Evolutionary conservation across 2,888 invertebrate genomes (phyloP), one percentile per base, ranked within the genome.

Genomic region (Dexiosoma caninum): DNA sequence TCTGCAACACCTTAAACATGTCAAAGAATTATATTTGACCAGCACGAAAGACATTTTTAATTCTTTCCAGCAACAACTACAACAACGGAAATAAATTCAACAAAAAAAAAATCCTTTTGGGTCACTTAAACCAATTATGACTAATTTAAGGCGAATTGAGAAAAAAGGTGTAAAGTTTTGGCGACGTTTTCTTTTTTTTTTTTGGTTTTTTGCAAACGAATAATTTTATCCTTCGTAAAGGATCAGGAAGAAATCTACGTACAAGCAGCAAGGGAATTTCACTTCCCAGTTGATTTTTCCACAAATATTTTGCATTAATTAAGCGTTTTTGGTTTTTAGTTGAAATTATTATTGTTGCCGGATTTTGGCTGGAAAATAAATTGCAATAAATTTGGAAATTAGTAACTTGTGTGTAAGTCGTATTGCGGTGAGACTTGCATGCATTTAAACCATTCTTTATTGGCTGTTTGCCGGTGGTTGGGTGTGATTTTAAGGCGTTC

Each of bases 381-480:
- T 77, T 72, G 72, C 42, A 69, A 81, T 81, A 81, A 81, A 77
- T 81, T 78, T 70, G 55, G 51, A 75, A 71, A 78, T 78, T 78
- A 66, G 78, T 77, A 66, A 75, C 77, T 66, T 74, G 67, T 71
- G 67, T 71, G 72, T 70, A 49, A 59, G 19, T 19, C 40, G 57
- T 75, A 57, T 32, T 59, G 60, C 37, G 55, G 49, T 75, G 49
- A n/a, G 59, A 55, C 46, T 82, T 67, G 83, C 83, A 83, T 83
- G 83, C 83, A 82, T 76, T 82, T 71, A 70, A 78, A 72, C 78
- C 82, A 81, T 83, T 82, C 75, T 82, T 82, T 78, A 75, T 82
- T 74, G 70, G 81, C 60, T 78, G 70, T 44, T 66, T 37, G 51
- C 23, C 16, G 42, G 55, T 37, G 14, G 40, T 40, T 40, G 32